A percentile compares a stretch with the other conserved stretches of the same genome.
Conservation (phyloP, 2,113 vertebrate genomes). For the Setophaga coronata region DNA sequence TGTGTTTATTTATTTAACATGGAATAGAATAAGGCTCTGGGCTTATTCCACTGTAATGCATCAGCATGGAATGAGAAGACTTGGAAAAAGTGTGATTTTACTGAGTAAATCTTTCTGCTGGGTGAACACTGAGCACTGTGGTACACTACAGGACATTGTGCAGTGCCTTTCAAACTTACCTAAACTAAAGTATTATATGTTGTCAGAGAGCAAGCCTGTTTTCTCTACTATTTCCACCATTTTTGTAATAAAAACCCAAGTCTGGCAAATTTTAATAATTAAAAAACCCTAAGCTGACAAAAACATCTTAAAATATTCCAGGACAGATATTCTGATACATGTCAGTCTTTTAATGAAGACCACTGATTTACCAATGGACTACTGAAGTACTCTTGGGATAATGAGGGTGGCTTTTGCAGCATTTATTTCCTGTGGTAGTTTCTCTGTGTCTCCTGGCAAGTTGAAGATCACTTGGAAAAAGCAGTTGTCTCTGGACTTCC, state of each 20-base stretch:
- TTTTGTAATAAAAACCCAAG: neutral
- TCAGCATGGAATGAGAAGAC: neutral
- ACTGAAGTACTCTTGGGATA: neutral
- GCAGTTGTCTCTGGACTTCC: neutral
- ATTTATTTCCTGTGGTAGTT: neutral
- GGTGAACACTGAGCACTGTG: neutral
- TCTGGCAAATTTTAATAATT: neutral
- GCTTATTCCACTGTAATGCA: neutral
- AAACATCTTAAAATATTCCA: neutral
- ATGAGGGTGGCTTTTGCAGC: neutral
- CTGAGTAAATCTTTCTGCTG: neutral
- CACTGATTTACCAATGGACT: neutral
- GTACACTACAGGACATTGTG: neutral
- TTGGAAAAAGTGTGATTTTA: neutral
- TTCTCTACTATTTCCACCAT: neutral
- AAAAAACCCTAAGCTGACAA: neutral
- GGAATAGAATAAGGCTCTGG: neutral
- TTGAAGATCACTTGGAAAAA: neutral
- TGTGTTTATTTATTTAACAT: neutral
- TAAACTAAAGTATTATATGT: neutral
- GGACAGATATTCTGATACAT: neutral
- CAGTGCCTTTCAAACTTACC: neutral
- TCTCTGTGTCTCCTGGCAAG: neutral
- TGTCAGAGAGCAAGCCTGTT: neutral
- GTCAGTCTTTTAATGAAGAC: neutral